A percentile compares a stretch with the other conserved stretches of the same genome.
These are phyloP conservation scores for Propithecus coquereli DNA, from an alignment of 2,113 vertebrate species.

Conservation along the genomic window DNA sequence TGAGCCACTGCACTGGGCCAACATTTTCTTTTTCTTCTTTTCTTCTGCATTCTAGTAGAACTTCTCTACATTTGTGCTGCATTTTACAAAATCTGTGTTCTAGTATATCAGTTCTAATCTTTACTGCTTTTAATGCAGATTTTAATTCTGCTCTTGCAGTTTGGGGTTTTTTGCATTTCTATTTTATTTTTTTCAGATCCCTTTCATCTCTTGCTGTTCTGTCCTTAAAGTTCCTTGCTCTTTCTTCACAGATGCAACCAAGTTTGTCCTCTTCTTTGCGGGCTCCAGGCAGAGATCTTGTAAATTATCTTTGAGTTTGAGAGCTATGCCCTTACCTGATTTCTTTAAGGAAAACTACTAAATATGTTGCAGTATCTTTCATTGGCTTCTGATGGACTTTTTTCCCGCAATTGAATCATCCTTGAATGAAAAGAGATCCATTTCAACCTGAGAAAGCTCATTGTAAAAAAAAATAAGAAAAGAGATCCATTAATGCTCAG, in stretches of 20 bases:
- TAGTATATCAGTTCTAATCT: not conserved
- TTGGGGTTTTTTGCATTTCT: not conserved
- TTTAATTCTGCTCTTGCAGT: not conserved
- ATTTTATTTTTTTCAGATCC: not conserved
- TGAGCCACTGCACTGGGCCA: no score
- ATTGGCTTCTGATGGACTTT: not conserved
- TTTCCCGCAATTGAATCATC: not conserved
- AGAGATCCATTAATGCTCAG: not conserved
- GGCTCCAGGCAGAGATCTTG: not conserved
- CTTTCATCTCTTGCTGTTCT: not conserved
- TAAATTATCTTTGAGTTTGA: not conserved
- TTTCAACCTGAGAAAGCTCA: no score
- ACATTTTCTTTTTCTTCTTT: not conserved
- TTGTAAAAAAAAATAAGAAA: not conserved
- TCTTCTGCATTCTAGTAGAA: not conserved
- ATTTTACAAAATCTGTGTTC: not conserved
- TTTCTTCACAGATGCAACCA: not conserved
- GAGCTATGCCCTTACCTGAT: not conserved
- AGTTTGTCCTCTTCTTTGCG: not conserved
- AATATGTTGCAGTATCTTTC: not conserved
- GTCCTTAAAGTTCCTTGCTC: not conserved
- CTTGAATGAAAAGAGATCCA: not conserved
- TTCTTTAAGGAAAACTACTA: not conserved
- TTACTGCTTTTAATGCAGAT: not conserved
- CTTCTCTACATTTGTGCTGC: not conserved